Evolutionary conservation across 2,888 invertebrate species (phyloP), one percentile per base, ranked within the genome.

Genomic region (Andrena hattorfiana): DNA sequence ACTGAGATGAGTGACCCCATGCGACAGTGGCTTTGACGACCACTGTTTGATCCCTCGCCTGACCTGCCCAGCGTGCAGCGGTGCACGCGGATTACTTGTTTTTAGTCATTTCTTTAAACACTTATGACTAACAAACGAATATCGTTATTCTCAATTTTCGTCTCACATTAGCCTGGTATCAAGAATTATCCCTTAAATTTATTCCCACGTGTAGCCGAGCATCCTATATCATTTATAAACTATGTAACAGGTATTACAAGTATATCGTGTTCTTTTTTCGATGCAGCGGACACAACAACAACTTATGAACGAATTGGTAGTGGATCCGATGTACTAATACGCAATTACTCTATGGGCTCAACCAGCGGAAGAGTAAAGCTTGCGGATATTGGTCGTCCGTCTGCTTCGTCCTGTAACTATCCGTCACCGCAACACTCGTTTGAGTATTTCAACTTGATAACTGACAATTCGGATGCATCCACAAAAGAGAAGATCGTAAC

Each of bases 361-460:
- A 35, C 92, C 92, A 95, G 75, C 93, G 94, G 54, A 91, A 95
- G 90, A 51, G 86, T 90, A 32, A 92, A 92, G 72, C 90, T 93
- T n/a, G 89, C 89, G 4, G 93, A 95, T 93, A 89, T 94, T 92
- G 84, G 94, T 91, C 79, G 95, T 94, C 90, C 95, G 91, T 92
- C 94, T 93, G 66, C 95, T 93, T 89, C 94, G 92, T 88, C 94
- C 90, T 87, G 94, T 93, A 89, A 94, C 93, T 91, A 93, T 93
- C 85, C 94, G 81, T 89, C 94, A 76, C 93, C 93, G 7, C 92
- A 94, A 84, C 89, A 93, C 82, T 95, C 95, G 32, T 94, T 95
- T 88, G 95, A 95, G 87, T 94, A 94, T 82, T 91, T 93, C 30
- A 89, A 91, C 56, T 87, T 82, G 74, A 86, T 87, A 60, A 66